A percentile compares a stretch with the other conserved stretches of the same genome.
Conservation (phyloP, 2,797 vertebrate species). For the Percopsis omiscomaycus region DNA sequence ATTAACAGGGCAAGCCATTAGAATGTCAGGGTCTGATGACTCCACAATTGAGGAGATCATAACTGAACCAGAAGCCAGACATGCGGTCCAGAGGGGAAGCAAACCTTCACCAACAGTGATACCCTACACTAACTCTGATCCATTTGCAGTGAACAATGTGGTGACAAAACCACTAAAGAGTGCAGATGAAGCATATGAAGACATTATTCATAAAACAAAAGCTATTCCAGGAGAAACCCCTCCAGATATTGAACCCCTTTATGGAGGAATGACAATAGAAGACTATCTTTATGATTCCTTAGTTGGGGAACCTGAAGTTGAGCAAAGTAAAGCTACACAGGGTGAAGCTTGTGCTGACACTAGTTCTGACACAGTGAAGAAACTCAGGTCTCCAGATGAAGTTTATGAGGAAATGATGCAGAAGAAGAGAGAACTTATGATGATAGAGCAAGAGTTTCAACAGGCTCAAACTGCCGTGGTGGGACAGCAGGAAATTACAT, state of each 20-base stretch:
- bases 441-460: constrained; percentile 79
- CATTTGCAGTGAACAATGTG: constrained; percentile 50
- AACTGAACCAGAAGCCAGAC: constrained; percentile 86
- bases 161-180: constrained; percentile 83
- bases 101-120: constrained; percentile 88
- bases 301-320: constrained; percentile 84
- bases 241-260: constrained; percentile 93
- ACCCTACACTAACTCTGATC: constrained; percentile 81
- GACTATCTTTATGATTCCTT: constrained; percentile 98
- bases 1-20: constrained; percentile 82
- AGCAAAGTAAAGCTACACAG: constrained; percentile 65
- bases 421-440: constrained; percentile 80
- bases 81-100: constrained; percentile 87
- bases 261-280: constrained; percentile 96
- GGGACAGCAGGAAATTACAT: constrained; percentile 62
- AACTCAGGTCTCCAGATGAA: constrained; percentile 83
- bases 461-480: constrained; percentile 67
- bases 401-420: constrained; percentile 88
- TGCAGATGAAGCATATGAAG: constrained; percentile 93
- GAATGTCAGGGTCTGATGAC: constrained; percentile 89
- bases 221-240: constrained; percentile 84
- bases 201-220: constrained; percentile 89
- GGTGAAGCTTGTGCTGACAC: constrained; percentile 73
- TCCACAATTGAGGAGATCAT: constrained; percentile 84
- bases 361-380: constrained; percentile 78